Evolutionary conservation across 2,113 vertebrate species (phyloP).

Genomic region (Romanogobio albipinnatus): DNA sequence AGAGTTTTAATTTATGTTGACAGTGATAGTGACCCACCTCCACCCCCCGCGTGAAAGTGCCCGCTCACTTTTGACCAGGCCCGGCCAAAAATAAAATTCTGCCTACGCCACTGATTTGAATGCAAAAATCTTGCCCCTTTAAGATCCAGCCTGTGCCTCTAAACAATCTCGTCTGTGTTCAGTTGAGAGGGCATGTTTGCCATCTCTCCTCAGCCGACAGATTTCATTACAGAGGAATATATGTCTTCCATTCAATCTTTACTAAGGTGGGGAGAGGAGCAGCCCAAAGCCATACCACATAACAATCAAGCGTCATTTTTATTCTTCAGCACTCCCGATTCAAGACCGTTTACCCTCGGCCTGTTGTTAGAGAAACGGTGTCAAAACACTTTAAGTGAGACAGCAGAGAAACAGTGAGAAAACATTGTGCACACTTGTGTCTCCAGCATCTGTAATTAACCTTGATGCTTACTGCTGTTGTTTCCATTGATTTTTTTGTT

Average conservation of each 20-base stretch:
- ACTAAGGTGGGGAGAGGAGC: conserved; percentile 43
- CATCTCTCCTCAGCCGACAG: conserved; percentile 73
- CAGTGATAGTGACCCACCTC: too few relatives aligned
- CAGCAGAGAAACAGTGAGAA: conserved; percentile 19
- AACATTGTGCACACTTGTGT: conserved; percentile 48
- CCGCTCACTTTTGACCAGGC: too few relatives aligned
- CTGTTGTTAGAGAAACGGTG: conserved; percentile 63
- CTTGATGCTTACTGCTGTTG: conserved; percentile 72
- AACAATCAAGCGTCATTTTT: conserved; percentile 59
- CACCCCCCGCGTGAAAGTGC: too few relatives aligned
- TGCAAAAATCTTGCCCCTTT: too few relatives aligned
- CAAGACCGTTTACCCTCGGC: conserved; percentile 61
- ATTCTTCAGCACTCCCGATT: conserved; percentile 61
- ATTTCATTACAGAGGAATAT: conserved; percentile 76
- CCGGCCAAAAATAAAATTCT: too few relatives aligned
- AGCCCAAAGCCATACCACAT: conserved; percentile 40
- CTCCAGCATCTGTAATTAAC: conserved; percentile 67
- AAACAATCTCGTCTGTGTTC: conserved; percentile 69
- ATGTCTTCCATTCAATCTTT: conserved; percentile 71
- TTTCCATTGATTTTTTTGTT: conserved; percentile 85
- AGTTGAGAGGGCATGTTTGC: conserved; percentile 71
- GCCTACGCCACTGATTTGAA: too few relatives aligned
- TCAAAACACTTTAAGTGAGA: conserved; percentile 62
- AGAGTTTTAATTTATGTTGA: too few relatives aligned
- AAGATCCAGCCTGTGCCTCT: conserved; percentile 68